These are phyloP conservation scores for Notolepis coatsorum DNA, from an alignment of 2,797 vertebrate genomes.

Conservation along the genomic window DNA sequence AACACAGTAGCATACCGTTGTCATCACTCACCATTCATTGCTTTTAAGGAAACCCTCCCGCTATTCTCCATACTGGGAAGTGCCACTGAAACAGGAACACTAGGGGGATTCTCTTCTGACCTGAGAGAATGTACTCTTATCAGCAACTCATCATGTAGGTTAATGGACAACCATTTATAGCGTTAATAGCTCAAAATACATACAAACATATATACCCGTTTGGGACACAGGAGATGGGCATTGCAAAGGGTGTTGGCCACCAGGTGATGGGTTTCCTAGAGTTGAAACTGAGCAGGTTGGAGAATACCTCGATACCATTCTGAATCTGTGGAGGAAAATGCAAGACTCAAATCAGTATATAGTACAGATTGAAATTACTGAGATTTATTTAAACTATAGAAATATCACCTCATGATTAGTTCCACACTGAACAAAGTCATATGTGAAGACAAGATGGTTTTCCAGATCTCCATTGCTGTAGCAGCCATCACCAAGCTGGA, in stretches of 20 bases:
- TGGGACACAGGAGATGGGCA: constrained; percentile 57
- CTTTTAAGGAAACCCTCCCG: constrained; percentile 39
- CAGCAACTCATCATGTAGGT: too few relatives aligned
- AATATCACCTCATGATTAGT: constrained; percentile 49
- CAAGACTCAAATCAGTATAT: background rate
- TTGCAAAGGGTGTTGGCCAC: constrained; percentile 31
- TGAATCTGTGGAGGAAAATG: constrained; percentile 41
- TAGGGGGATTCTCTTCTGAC: background rate
- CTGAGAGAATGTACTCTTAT: constrained; percentile 22
- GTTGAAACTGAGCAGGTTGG: constrained; percentile 59
- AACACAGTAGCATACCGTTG: rapidly evolving
- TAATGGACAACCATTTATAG: background rate
- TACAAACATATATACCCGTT: constrained; percentile 32
- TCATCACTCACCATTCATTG: constrained; percentile 66
- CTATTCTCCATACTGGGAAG: background rate
- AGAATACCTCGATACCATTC: constrained; percentile 46
- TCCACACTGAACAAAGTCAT: constrained; percentile 63
- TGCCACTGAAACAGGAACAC: background rate
- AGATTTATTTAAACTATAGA: background rate
- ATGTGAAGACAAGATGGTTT: constrained; percentile 57
- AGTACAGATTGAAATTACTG: background rate
- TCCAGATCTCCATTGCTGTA: constrained; percentile 49
- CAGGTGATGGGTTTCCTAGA: background rate
- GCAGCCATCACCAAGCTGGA: constrained; percentile 62
- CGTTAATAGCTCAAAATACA: rapidly evolving